Evolutionary conservation across 2,113 vertebrate species (phyloP), one percentile per base, ranked within the genome.

Genomic region (Laterallus jamaicensis): DNA sequence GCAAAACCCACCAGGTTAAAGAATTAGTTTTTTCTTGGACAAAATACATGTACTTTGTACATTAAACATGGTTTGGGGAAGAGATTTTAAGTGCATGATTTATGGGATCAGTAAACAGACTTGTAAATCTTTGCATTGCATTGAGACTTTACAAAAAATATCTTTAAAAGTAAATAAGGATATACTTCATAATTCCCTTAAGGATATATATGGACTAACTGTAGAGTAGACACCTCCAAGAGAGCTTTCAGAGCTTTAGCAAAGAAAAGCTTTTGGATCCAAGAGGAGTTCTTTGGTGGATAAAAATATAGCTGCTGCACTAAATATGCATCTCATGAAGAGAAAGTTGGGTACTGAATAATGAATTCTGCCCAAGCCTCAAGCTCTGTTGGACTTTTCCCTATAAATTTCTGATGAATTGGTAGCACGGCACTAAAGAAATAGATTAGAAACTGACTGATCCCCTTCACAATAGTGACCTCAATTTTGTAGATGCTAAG

Each of bases 401-500:
- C n/a, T 93, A 69, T 85, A 95, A 85, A 93, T 86, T 94, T 90
- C 93, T 92, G 93, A 94, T 86, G 80, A 94, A 87, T 86, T 94
- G 63, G 70, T 89, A 92, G 49, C 44, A 44, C 52, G 85, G 67
- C 88, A 84, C 59, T 78, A 84, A 92, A 91, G 91, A 93, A 96
- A 97, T 84, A 96, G 85, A 95, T 93, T 92, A 92, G 82, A 95
- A 93, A 92, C 82, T 87, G 85, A 66, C 84, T 92, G 89, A 94
- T 92, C 64, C 85, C 71, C 82, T 90, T 95, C 84, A 90, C 77
- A 94, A 81, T 19, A 81, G 59, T 95, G 89, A 95, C 93, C 93
- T 96, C 89, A 88, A 96, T 97, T 97, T 93, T 95, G 77, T 86
- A 93, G 93, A 91, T 86, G 90, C 80, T 95, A 85, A 89, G 91